phyloP scores from a whole-genome alignment of 1,140 invertebrate genomes.

The Diorhabda carinulata region DNA sequence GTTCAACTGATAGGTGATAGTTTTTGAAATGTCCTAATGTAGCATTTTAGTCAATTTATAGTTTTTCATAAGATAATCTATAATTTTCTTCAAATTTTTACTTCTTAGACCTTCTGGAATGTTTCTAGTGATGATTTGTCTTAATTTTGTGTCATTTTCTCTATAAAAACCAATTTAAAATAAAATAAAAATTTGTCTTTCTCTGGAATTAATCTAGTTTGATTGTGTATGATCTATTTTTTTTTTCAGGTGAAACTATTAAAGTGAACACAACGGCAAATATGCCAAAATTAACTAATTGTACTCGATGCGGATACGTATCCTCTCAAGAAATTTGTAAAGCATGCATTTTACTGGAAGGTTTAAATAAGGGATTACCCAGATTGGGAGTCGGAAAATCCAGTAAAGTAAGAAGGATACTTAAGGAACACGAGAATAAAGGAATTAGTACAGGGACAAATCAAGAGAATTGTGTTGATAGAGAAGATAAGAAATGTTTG shows the following conservation, averaged over 20 bases:
- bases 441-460: background rate
- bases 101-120: too few species aligned
- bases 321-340: slow-evolving; percentile 96
- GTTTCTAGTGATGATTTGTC: too few species aligned
- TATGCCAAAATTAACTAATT: slow-evolving; percentile 76
- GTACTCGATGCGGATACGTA: slow-evolving; percentile 87
- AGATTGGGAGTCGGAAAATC: slow-evolving; percentile 82
- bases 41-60: too few species aligned
- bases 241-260: slow-evolving; percentile 74
- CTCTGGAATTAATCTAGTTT: too few species aligned
- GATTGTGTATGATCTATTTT: background rate
- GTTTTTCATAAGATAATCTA: too few species aligned
- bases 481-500: slow-evolving; percentile 10
- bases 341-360: slow-evolving; percentile 93
- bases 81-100: too few species aligned
- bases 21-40: too few species aligned
- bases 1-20: too few species aligned
- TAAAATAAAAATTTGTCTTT: too few species aligned
- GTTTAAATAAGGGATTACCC: slow-evolving; percentile 89
- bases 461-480: background rate
- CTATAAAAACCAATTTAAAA: too few species aligned
- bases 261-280: slow-evolving; percentile 76
- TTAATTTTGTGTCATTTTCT: too few species aligned
- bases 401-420: slow-evolving; percentile 68
- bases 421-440: slow-evolving; percentile 37